Percentiles rank a stretch among this genome's conserved stretches.
Conservation (phyloP, 2,888 invertebrate species). For the Synergus laeviventris region DNA sequence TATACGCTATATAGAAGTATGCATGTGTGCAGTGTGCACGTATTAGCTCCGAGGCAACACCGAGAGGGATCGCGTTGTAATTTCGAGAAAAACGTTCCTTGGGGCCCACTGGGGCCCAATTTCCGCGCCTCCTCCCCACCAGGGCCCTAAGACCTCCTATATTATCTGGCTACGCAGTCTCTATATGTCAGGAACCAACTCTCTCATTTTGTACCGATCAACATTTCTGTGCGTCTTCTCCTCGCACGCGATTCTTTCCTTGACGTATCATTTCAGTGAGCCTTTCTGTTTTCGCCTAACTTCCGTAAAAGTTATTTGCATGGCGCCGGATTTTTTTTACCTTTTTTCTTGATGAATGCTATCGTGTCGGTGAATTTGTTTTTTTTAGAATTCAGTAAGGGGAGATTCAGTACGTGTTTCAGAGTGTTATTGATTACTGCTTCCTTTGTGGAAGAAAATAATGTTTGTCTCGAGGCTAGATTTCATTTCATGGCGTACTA, state of each 20-base stretch:
- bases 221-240: slow-evolving; percentile 12
- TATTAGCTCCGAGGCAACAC: slow-evolving; percentile 15
- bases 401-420: neutral
- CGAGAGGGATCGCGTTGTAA: slow-evolving; percentile 1
- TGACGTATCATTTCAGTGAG: slow-evolving; percentile 22
- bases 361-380: neutral
- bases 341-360: neutral
- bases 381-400: neutral
- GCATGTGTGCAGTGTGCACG: neutral
- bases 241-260: slow-evolving; percentile 26
- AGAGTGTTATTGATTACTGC: slow-evolving; percentile 7
- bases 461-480: neutral
- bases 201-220: slow-evolving; percentile 24
- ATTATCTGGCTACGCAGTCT: slow-evolving; percentile 7
- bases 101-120: neutral
- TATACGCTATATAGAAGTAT: neutral
- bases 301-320: slow-evolving; percentile 28
- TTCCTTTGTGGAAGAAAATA: neutral
- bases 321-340: slow-evolving; percentile 16
- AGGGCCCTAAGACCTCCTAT: neutral
- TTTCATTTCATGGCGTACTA: no score
- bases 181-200: slow-evolving; percentile 3
- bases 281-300: slow-evolving; percentile 6
- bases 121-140: neutral
- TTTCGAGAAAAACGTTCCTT: slow-evolving; percentile 20